Percentiles rank a stretch among this genome's conserved stretches.
These are phyloP conservation scores for Steinernema hermaphroditum DNA, from an alignment of 2,888 invertebrate species.

Conservation along the genomic window DNA sequence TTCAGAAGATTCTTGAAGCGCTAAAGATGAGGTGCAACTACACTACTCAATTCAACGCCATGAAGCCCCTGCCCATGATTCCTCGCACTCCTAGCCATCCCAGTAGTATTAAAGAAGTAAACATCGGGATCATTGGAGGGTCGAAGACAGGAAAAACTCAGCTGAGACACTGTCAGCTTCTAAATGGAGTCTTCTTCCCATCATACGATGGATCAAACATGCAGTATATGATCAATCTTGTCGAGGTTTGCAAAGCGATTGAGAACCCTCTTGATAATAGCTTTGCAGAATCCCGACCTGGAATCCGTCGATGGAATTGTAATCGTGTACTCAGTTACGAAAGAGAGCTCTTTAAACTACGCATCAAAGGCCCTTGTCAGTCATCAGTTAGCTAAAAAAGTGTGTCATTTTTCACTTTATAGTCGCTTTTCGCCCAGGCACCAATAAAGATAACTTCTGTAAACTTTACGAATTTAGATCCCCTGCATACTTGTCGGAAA, in stretches of 20 bases:
- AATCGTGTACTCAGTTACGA: not conserved
- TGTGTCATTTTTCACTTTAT: too few species aligned
- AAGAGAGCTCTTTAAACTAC: not conserved
- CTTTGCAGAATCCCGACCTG: not conserved
- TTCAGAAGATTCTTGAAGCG: not conserved
- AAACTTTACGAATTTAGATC: not conserved
- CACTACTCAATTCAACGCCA: not conserved
- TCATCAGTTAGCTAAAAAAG: not conserved
- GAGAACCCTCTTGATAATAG: not conserved
- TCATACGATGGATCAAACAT: not conserved
- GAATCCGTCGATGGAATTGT: not conserved
- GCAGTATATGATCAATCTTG: conserved; percentile 12
- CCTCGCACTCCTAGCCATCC: not conserved
- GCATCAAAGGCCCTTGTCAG: not conserved
- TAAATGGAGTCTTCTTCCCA: conserved; percentile 16
- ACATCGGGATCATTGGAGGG: conserved; percentile 11
- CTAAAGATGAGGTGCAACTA: not conserved
- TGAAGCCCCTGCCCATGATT: not conserved
- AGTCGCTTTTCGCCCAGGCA: too few species aligned
- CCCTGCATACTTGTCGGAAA: conserved; percentile 11
- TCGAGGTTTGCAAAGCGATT: not conserved
- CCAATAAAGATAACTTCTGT: not conserved
- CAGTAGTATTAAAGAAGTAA: conserved; percentile 9
- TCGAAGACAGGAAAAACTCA: conserved; percentile 9
- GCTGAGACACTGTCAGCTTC: conserved; percentile 12